phyloP scores from a whole-genome alignment of 2,113 vertebrate species.

The Xerus inauris region DNA sequence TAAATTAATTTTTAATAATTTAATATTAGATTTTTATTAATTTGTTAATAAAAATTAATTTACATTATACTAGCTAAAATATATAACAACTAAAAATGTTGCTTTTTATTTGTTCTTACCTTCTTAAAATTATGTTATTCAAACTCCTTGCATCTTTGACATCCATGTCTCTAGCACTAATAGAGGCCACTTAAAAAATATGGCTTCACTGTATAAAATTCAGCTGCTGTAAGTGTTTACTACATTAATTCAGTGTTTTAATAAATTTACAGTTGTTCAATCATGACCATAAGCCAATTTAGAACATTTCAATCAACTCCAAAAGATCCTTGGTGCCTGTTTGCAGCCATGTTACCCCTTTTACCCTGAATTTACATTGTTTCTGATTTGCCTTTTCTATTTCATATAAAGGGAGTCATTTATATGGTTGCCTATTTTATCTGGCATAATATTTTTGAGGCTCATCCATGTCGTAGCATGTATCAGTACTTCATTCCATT shows the following conservation, averaged over 20 bases:
- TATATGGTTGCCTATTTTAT: neutral
- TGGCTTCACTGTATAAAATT: neutral
- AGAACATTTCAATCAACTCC: no score
- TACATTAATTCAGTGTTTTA: no score
- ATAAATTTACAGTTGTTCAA: no score
- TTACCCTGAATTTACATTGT: neutral
- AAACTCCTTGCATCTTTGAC: neutral
- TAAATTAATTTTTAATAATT: no score
- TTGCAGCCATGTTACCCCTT: no score
- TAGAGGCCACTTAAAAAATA: neutral
- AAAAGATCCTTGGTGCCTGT: no score
- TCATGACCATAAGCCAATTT: no score
- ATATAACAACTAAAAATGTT: neutral
- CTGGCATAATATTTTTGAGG: neutral
- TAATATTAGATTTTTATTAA: neutral
- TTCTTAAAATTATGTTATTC: neutral
- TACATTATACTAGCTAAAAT: neutral
- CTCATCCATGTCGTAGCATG: neutral
- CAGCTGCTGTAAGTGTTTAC: neutral
- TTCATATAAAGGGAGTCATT: neutral
- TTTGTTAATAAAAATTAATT: no score
- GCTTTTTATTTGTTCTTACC: neutral
- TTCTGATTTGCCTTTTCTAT: neutral
- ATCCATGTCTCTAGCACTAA: neutral
- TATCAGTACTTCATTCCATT: neutral